These are phyloP conservation scores for Sebastes flavidus DNA, from an alignment of 2,797 vertebrate genomes.

Conservation along the genomic window DNA sequence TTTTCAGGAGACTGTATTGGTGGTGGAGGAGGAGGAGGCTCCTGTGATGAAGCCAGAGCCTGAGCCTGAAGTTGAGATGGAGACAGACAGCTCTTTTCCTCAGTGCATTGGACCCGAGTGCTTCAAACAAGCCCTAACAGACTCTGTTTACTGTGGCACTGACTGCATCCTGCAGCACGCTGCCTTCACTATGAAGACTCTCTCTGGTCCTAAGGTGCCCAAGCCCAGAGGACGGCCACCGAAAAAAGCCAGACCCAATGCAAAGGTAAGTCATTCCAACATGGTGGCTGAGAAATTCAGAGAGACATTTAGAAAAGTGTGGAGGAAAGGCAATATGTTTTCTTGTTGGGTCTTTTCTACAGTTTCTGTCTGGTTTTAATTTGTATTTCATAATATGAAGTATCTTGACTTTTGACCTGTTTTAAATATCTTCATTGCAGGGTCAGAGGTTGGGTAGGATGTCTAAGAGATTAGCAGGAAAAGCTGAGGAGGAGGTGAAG, in stretches of 20 bases:
- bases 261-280: conserved; percentile 80
- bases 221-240: conserved; percentile 81
- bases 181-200: conserved; percentile 90
- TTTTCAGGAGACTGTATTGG: conserved; percentile 66
- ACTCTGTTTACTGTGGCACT: conserved; percentile 95
- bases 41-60: conserved; percentile 15
- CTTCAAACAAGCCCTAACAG: conserved; percentile 85
- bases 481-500: conserved; percentile 44
- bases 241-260: conserved; percentile 76
- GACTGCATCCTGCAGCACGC: conserved; percentile 96
- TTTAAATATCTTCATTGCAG: conserved; percentile 70
- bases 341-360: background rate
- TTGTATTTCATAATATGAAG: background rate
- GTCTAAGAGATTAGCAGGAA: conserved; percentile 78
- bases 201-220: conserved; percentile 86
- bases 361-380: background rate
- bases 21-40: conserved; percentile 22
- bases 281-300: background rate
- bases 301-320: background rate
- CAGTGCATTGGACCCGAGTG: conserved; percentile 93
- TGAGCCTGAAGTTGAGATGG: conserved; percentile 49
- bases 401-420: conserved; percentile 3
- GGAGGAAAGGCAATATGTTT: background rate
- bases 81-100: conserved; percentile 74
- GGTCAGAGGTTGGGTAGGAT: conserved; percentile 84